A percentile compares a stretch with the other conserved stretches of the same genome.
phyloP scores from a whole-genome alignment of 2,888 invertebrate species.

The Morpho deidamia region DNA sequence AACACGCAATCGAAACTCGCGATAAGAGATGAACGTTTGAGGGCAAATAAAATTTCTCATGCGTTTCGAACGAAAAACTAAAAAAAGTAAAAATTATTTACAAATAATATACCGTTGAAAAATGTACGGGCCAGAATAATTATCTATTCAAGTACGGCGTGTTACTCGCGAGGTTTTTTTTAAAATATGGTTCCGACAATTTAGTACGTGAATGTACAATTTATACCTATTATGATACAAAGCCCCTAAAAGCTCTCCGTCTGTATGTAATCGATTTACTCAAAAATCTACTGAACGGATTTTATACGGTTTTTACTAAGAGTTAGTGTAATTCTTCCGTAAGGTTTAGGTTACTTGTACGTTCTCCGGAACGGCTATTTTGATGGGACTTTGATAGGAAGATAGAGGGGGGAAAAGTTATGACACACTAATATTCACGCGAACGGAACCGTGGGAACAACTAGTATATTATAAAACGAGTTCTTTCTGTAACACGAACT shows the following conservation, averaged over 20 bases:
- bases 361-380: too few relatives aligned
- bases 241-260: too few relatives aligned
- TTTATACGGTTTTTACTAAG: too few relatives aligned
- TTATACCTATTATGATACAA: too few relatives aligned
- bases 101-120: background rate
- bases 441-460: too few relatives aligned
- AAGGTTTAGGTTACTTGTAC: too few relatives aligned
- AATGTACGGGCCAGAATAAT: constrained; percentile 2
- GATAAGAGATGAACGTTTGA: constrained; percentile 32
- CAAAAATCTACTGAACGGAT: too few relatives aligned
- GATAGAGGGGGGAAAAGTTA: too few relatives aligned
- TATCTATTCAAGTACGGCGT: background rate
- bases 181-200: background rate
- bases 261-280: too few relatives aligned
- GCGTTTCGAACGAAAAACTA: background rate
- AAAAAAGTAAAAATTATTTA: background rate
- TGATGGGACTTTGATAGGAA: too few relatives aligned
- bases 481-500: background rate
- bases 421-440: too few relatives aligned
- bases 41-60: constrained; percentile 14
- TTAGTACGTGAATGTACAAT: background rate
- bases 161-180: constrained; percentile 3
- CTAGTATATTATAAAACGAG: constrained; percentile 1
- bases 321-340: too few relatives aligned
- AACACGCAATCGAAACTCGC: constrained; percentile 23